Conservation (phyloP, 2,888 invertebrate genomes). For the Villa cingulata region DNA sequence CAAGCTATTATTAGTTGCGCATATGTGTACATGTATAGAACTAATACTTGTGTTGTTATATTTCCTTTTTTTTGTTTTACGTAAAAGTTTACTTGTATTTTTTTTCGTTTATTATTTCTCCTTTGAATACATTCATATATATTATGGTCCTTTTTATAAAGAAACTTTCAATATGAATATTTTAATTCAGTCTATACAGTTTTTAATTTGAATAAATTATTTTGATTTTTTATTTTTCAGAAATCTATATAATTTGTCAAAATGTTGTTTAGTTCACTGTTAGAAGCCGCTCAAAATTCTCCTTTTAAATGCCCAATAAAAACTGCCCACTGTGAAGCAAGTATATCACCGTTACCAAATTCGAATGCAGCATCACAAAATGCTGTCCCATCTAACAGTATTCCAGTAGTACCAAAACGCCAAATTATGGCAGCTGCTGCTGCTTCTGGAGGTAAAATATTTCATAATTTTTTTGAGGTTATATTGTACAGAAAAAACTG, state of each 20-base stretch:
- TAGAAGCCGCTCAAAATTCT: conserved; percentile 48
- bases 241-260: conserved; percentile 9
- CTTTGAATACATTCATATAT: too few relatives aligned
- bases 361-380: conserved; percentile 13
- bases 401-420: conserved; percentile 23
- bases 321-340: conserved; percentile 43
- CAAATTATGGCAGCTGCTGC: conserved; percentile 30
- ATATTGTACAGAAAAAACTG: too few relatives aligned
- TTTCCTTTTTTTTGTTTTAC: too few relatives aligned
- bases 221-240: too few relatives aligned
- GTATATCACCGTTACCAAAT: conserved; percentile 10
- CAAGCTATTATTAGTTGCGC: background rate
- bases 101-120: too few relatives aligned
- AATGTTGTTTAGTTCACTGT: conserved; percentile 45
- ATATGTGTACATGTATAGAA: too few relatives aligned
- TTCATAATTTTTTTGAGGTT: background rate
- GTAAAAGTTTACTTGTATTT: too few relatives aligned
- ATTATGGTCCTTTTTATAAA: too few relatives aligned
- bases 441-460: conserved; percentile 26
- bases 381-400: conserved; percentile 10
- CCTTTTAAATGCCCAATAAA: conserved; percentile 50
- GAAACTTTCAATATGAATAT: too few relatives aligned
- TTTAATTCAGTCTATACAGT: too few relatives aligned
- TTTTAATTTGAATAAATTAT: too few relatives aligned
- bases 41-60: too few relatives aligned